Evolutionary conservation across 2,888 invertebrate genomes (phyloP), one percentile per base, ranked within the genome.

Genomic region (Chloroclysta siterata): DNA sequence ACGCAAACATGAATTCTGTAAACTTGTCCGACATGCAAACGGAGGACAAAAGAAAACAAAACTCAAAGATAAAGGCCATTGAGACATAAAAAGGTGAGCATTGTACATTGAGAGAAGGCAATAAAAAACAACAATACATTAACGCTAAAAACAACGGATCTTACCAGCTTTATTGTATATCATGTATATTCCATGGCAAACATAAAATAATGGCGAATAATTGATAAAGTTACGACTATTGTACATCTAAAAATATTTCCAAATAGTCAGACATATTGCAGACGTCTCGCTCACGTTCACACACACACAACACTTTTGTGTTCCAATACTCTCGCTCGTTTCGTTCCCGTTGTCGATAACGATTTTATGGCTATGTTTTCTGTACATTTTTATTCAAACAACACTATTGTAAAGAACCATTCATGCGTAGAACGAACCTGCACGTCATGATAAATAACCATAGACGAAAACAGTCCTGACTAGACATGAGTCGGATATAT

Each of bases 221-320:
- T 74, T 80, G 74, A 77, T 82, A 79, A 83, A 83, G 81, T 80
- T 83, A 85, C 76, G 76, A 83, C 80, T 83, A 88, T 74, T 80
- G 80, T 87, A 85, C 87, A 83, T 90, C 91, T 93, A 92, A 92
- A 92, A 90, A 92, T 93, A 93, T 92, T 91, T 89, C 89, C 83
- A 92, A 91, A 90, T 90, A 87, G 92, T 93, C 93, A 88, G 93
- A 93, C 93, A 93, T 93, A 91, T 93, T 92, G 91, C 87, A 91
- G 90, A 91, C 90, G 89, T 91, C 87, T 90, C 83, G 83, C 83
- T 87, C 87, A 85, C 84, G 79, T 81, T 80, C 81, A 82, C 82
- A 83, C 81, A 42, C 42, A 84, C 81, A 83, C 84, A 85, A 82
- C 82, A 83, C 82, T 81, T 78, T 80, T 79, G 70, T 81, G 78